Evolutionary conservation across 2,797 vertebrate species (phyloP).

Genomic region (Rallus crepitans): DNA sequence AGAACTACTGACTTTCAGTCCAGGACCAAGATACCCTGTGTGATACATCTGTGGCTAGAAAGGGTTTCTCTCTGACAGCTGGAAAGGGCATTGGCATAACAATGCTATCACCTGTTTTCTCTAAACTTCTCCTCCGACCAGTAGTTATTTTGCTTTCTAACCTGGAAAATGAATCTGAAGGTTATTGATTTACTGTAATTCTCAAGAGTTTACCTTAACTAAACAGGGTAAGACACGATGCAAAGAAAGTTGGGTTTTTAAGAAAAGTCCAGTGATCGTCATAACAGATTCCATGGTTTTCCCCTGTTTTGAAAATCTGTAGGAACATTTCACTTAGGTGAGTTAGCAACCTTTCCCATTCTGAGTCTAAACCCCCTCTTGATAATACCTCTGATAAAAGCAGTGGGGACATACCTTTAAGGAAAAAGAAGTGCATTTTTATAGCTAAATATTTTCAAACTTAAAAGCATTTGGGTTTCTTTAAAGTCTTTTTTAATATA

Average conservation of each 20-base stretch:
- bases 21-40: background rate
- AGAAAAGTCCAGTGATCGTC: background rate
- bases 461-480: background rate
- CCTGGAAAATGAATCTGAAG: background rate
- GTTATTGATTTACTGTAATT: background rate
- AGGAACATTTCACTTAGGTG: background rate
- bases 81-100: background rate
- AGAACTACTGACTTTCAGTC: background rate
- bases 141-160: background rate
- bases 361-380: background rate
- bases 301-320: background rate
- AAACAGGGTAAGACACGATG: background rate
- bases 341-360: background rate
- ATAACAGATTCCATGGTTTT: background rate
- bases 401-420: background rate
- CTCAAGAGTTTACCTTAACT: background rate
- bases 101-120: background rate
- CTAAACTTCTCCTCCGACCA: background rate
- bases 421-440: background rate
- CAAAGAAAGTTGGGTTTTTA: background rate
- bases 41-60: background rate
- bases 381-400: background rate
- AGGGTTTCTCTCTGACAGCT: background rate
- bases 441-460: background rate
- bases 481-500: background rate